Conservation (phyloP, 1,140 invertebrate genomes). For the Drosophila rufa region DNA sequence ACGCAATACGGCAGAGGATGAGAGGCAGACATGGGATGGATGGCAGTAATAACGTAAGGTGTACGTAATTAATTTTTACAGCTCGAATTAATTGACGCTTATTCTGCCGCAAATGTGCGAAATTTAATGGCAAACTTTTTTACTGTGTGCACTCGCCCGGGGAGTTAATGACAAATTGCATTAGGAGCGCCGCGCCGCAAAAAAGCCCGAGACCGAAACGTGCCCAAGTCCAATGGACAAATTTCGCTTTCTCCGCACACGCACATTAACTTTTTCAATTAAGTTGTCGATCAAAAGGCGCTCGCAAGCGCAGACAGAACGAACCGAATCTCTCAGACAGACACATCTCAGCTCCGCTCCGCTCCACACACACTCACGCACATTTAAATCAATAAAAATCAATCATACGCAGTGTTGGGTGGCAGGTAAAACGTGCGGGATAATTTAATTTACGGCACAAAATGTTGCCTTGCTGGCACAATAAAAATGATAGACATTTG, state of each 20-base stretch:
- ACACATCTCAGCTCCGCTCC: conserved; percentile 3
- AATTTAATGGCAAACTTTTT: conserved; percentile 71
- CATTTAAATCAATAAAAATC: conserved; percentile 79
- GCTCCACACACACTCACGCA: conserved; percentile 22
- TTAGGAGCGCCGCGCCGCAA: conserved; percentile 25
- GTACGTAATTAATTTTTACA: conserved; percentile 79
- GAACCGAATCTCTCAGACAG: conserved; percentile 13
- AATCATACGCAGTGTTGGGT: conserved; percentile 65
- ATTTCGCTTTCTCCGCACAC: conserved; percentile 41
- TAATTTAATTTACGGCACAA: conserved; percentile 71
- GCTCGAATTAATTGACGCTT: conserved; percentile 67
- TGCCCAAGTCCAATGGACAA: conserved; percentile 49
- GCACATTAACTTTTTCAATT: conserved; percentile 81
- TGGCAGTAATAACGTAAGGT: conserved; percentile 48
- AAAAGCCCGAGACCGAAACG: conserved; percentile 16
- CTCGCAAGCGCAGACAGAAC: conserved; percentile 1
- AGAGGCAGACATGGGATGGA: background rate
- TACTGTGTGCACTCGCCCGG: conserved; percentile 32
- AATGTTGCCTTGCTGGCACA: conserved; percentile 41
- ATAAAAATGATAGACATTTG: conserved; percentile 64
- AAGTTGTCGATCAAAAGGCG: conserved; percentile 73
- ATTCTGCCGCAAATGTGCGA: conserved; percentile 52
- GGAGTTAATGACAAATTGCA: conserved; percentile 63
- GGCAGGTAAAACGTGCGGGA: conserved; percentile 62
- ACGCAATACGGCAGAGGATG: conserved; percentile 44